Evolutionary conservation across 2,113 vertebrate genomes (phyloP), one percentile per base, ranked within the genome.

Genomic region (Piprites chloris): DNA sequence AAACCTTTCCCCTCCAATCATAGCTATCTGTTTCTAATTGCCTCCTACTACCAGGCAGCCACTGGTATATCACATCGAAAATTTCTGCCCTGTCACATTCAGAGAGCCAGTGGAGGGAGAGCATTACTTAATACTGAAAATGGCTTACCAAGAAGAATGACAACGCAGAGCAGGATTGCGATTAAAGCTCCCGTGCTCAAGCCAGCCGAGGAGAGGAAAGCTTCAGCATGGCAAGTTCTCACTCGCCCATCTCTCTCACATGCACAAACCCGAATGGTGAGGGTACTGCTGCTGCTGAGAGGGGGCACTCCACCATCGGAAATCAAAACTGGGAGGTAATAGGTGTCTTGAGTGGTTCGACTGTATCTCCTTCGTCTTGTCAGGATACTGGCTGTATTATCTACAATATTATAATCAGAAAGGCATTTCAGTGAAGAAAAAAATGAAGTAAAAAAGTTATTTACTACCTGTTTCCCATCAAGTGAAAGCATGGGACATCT

Each of bases 141-240:
- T 13, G 62, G 68, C 99, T 99, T 96, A 99, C 99, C 99, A 61
- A 99, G 97, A 89, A 99, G 98, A 97, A 99, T 99, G 98, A 99
- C 81, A 74, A 99, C 98, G 91, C 99, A 99, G 76, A 99, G 98
- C 37, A 99, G 98, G 96, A 99, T 99, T 69, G 99, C 99, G 7
- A 99, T 99, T 89, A 99, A 97, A 44, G 99, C 99, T 53, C 99
- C 99, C 6, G 99, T 99, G 97, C 99, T 99, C 96, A 99, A 97
- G 9, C 99, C 99, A 3, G 99, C 99, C 0, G 99, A 99, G 80
- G 99, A 99, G 62, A 99, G 98, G 97, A 99, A 99, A 11, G 99
- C 99, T 96, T 99, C 98, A 9, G 98, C 97, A 13, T 98, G 99
- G 98, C 99, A 99, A 28, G 98, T 98, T 85, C 98, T 97, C 67